Conservation (phyloP, 2,113 vertebrate species). For the Microtus ochrogaster region DNA sequence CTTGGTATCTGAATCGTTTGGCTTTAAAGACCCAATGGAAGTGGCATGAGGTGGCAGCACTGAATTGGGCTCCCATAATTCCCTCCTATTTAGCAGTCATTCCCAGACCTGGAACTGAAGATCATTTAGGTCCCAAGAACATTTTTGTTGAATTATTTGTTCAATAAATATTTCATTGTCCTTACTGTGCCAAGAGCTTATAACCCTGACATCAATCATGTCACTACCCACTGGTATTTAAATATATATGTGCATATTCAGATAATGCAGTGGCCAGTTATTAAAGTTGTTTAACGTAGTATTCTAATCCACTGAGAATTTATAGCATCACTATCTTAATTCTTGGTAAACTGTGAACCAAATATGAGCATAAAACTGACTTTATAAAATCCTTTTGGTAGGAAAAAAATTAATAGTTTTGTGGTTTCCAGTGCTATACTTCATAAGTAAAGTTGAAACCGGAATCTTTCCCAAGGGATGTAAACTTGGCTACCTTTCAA, state of each 20-base stretch:
- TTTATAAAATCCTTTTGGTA: slow-evolving; percentile 49
- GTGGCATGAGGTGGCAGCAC: neutral
- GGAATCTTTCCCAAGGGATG: slow-evolving; percentile 54
- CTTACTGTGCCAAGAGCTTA: slow-evolving; percentile 34
- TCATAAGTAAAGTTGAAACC: slow-evolving; percentile 55
- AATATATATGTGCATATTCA: slow-evolving; percentile 23
- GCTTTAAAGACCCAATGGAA: neutral
- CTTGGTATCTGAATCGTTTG: neutral
- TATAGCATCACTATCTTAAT: slow-evolving; percentile 48
- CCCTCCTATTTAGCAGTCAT: neutral
- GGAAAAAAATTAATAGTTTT: slow-evolving; percentile 47
- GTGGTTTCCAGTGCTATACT: slow-evolving; percentile 52
- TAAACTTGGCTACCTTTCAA: slow-evolving; percentile 59
- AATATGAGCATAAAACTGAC: slow-evolving; percentile 40
- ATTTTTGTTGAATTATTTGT: slow-evolving; percentile 41
- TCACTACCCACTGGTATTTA: slow-evolving; percentile 3
- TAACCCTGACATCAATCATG: slow-evolving; percentile 16
- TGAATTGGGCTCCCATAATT: neutral
- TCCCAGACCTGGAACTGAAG: slow-evolving; percentile 6
- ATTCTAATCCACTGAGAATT: slow-evolving; percentile 48
- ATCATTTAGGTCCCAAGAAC: neutral
- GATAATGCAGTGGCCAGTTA: neutral
- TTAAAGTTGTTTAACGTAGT: slow-evolving; percentile 43
- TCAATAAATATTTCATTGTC: slow-evolving; percentile 50
- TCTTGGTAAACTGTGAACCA: slow-evolving; percentile 56